phyloP scores from a whole-genome alignment of 2,888 invertebrate genomes.

The Ceriagrion tenellum region DNA sequence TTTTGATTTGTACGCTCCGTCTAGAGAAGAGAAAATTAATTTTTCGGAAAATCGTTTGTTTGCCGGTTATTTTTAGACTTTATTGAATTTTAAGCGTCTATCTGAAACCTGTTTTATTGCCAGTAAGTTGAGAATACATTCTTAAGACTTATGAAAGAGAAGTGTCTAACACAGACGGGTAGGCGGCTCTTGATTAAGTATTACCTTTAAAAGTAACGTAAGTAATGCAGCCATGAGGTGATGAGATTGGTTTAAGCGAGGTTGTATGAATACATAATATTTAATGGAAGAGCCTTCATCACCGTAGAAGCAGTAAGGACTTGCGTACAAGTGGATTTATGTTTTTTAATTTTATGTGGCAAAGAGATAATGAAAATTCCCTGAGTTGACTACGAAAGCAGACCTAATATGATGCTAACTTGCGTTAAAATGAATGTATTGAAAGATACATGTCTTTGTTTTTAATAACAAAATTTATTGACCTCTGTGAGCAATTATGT shows the following conservation, averaged over 20 bases:
- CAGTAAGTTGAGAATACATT: background rate
- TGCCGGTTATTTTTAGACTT: constrained; percentile 9
- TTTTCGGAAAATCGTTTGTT: background rate
- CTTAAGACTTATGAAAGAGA: background rate
- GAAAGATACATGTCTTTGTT: no score
- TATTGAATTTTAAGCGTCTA: constrained; percentile 4
- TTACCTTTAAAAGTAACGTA: background rate
- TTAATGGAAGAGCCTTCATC: background rate
- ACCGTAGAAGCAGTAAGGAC: background rate
- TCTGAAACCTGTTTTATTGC: constrained; percentile 27
- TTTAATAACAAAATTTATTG: no score
- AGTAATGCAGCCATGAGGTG: background rate
- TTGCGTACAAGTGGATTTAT: background rate
- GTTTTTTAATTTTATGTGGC: background rate
- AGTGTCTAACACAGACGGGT: background rate
- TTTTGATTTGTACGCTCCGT: background rate
- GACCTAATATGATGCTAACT: background rate
- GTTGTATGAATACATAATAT: background rate
- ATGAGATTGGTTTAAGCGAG: background rate
- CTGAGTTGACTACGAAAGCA: background rate
- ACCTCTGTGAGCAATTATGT: no score
- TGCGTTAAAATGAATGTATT: no score
- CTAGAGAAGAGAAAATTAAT: background rate
- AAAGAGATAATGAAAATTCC: background rate
- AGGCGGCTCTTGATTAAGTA: background rate